Evolutionary conservation across 2,888 invertebrate genomes (phyloP).

Genomic region (Acleris sparsana): DNA sequence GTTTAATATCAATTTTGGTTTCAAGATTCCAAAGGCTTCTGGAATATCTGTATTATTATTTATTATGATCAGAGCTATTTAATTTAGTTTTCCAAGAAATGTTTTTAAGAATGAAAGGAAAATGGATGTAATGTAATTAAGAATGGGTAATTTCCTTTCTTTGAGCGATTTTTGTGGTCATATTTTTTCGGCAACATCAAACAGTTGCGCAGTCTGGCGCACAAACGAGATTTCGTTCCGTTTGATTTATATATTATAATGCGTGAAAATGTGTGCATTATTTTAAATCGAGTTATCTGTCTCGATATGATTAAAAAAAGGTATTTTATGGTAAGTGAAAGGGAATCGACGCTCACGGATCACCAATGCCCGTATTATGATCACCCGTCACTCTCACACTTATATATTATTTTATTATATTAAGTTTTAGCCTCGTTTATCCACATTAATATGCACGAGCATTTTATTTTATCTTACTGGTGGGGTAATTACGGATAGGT

Average conservation of each 20-base stretch:
- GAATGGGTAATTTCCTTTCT: conserved; percentile 4
- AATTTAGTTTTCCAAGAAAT: conserved; percentile 16
- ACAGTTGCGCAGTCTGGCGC: background rate
- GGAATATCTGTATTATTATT: conserved; percentile 7
- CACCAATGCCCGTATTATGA: too few relatives aligned
- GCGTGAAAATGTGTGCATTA: too few relatives aligned
- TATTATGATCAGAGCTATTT: background rate
- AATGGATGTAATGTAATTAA: conserved; percentile 15
- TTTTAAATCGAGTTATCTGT: too few relatives aligned
- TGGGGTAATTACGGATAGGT: too few relatives aligned
- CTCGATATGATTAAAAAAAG: too few relatives aligned
- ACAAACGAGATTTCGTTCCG: background rate
- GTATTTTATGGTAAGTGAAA: too few relatives aligned
- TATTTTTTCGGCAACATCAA: conserved; percentile 2
- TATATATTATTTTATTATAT: too few relatives aligned
- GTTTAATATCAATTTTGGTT: conserved; percentile 5
- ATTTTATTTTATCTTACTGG: too few relatives aligned
- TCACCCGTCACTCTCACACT: too few relatives aligned
- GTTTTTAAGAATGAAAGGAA: conserved; percentile 11
- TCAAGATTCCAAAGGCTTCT: conserved; percentile 2
- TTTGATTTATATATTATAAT: background rate
- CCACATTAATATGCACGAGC: too few relatives aligned
- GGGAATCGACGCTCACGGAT: too few relatives aligned
- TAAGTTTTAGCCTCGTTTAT: too few relatives aligned
- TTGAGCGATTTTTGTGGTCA: background rate